Percentiles rank a stretch among this genome's conserved stretches.
Conservation (phyloP, 35 echinoderm and acorn worm genomes). For the Eucidaris tribuloides region DNA sequence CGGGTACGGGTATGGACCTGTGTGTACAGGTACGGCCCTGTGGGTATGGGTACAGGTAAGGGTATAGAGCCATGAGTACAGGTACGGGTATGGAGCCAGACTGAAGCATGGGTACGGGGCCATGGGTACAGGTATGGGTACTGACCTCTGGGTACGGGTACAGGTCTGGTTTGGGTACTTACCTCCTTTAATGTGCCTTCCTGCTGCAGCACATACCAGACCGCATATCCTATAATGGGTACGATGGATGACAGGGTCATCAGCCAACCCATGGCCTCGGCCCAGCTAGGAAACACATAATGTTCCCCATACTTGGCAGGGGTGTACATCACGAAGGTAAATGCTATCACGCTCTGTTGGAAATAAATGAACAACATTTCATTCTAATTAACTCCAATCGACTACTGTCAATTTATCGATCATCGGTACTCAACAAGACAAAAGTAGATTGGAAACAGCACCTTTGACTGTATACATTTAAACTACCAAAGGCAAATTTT, state of each 20-base stretch:
- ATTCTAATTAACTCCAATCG: background rate
- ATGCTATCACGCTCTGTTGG: slow-evolving; percentile 57
- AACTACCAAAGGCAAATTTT: no score
- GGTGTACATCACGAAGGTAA: slow-evolving; percentile 44
- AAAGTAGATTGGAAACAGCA: no score
- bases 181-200: slow-evolving; percentile 56
- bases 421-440: no score
- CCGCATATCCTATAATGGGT: slow-evolving; percentile 42
- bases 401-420: no score
- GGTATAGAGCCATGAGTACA: no score
- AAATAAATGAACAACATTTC: background rate
- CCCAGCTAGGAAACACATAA: slow-evolving; percentile 53
- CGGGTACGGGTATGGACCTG: no score
- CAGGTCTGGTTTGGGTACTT: background rate
- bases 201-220: background rate
- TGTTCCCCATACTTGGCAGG: slow-evolving; percentile 37
- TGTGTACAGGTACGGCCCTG: no score
- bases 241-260: slow-evolving; percentile 36
- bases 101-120: no score
- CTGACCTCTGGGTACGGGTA: background rate
- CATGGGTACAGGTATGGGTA: no score
- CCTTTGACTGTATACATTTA: no score
- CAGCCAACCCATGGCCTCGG: slow-evolving; percentile 58
- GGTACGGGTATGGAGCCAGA: no score
- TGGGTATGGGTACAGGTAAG: no score